Evolutionary conservation across 2,113 vertebrate species (phyloP).

Genomic region (Grus americana): DNA sequence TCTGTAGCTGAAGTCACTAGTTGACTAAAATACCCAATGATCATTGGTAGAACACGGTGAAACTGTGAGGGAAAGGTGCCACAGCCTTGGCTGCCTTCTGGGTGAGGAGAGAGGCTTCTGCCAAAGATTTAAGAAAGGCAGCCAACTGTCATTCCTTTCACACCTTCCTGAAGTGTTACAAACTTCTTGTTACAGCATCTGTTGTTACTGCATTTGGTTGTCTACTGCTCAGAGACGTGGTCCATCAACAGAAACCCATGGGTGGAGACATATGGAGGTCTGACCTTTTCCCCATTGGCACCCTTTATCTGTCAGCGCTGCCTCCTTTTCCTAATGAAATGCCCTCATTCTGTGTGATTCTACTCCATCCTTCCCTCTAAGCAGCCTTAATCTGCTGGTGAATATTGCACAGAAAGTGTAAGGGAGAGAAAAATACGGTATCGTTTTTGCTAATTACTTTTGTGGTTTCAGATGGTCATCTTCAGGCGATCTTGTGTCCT

Average conservation of each 20-base stretch:
- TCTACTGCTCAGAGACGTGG: not conserved
- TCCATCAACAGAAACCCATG: not conserved
- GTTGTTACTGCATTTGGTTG: conserved; percentile 7
- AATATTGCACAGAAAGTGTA: not conserved
- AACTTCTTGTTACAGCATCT: conserved; percentile 26
- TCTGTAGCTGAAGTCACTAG: not conserved
- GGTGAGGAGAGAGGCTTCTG: not conserved
- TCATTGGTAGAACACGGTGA: not conserved
- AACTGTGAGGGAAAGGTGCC: not conserved
- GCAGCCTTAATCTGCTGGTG: not conserved
- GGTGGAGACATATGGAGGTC: not conserved
- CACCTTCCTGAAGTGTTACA: conserved; percentile 26
- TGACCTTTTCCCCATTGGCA: not conserved
- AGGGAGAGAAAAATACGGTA: not conserved
- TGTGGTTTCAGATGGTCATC: not conserved
- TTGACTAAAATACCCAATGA: not conserved
- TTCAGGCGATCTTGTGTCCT: not conserved
- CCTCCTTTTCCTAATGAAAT: not conserved
- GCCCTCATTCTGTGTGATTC: not conserved
- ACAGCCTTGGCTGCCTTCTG: not conserved
- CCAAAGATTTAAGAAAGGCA: not conserved
- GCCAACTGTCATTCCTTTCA: conserved; percentile 39
- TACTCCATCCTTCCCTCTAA: not conserved
- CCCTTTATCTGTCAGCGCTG: not conserved
- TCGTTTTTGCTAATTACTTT: not conserved